A percentile compares a stretch with the other conserved stretches of the same genome.
Evolutionary conservation across 2,888 invertebrate genomes (phyloP).

Genomic region (Clostera curtula): DNA sequence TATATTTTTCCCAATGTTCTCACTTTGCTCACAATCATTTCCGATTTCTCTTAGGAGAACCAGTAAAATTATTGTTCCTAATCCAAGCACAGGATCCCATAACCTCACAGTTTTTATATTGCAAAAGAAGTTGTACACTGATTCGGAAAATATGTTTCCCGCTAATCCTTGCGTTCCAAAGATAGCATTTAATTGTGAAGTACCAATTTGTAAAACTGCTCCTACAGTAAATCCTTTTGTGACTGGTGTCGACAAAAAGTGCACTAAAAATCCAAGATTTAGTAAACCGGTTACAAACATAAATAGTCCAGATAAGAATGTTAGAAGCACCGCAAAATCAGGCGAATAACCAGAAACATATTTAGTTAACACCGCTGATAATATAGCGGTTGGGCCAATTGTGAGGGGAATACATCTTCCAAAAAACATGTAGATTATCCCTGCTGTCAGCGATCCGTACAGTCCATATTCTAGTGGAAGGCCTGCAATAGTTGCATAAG

Average conservation of each 20-base stretch:
- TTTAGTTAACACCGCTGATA: conserved; percentile 86
- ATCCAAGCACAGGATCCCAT: conserved; percentile 81
- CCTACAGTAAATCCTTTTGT: conserved; percentile 90
- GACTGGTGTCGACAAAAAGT: conserved; percentile 90
- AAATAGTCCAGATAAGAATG: conserved; percentile 83
- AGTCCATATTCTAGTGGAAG: conserved; percentile 85
- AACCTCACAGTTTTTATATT: conserved; percentile 74
- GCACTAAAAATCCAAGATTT: conserved; percentile 86
- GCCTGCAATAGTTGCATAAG: conserved; percentile 86
- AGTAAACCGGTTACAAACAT: conserved; percentile 82
- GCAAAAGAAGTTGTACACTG: conserved; percentile 74
- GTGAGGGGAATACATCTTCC: conserved; percentile 88
- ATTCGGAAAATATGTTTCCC: conserved; percentile 78
- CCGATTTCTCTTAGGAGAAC: conserved; percentile 77
- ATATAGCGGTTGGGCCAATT: conserved; percentile 91
- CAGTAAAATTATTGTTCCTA: conserved; percentile 77
- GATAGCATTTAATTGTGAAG: conserved; percentile 85
- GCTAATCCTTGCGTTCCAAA: conserved; percentile 77
- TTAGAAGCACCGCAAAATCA: conserved; percentile 81
- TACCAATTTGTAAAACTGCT: conserved; percentile 87
- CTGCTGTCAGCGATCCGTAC: conserved; percentile 92
- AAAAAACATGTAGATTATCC: conserved; percentile 89
- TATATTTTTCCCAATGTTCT: conserved; percentile 56
- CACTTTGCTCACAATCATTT: conserved; percentile 65
- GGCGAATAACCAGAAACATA: conserved; percentile 77